Evolutionary conservation across 2,888 invertebrate genomes (phyloP), one percentile per base, ranked within the genome.

Genomic region (Neoaliturus tenellus): DNA sequence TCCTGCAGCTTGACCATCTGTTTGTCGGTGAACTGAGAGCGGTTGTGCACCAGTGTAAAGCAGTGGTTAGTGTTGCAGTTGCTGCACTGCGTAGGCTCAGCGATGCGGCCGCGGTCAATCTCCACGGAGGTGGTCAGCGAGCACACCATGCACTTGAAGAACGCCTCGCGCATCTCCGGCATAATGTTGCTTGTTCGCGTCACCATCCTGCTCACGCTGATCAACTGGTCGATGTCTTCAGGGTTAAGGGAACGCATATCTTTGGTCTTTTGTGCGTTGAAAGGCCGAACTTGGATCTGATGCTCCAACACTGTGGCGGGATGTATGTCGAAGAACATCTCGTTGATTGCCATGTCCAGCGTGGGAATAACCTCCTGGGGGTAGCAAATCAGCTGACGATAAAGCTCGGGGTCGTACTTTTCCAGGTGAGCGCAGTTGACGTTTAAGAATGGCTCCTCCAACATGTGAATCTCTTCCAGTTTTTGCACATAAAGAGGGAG

Each of bases 1-100:
- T 99, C 99, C 92, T 99, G 99, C 51, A 99, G 92, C 90, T 99
- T 99, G 83, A 99, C 94, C 91, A 99, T 94, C 91, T 99, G 99
- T 90, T 99, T 99, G 90, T 99, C 99, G 17, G 97, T 96, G 90
- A 99, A 99, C 89, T 97, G 96, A 35, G 98, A 99, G 0, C 99
- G 93, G 91, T 99, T 99, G 90, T 99, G 99, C 83, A 99, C 92
- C 84, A 99, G 92, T 82, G 94, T 94, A 91, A 98, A 98, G 89
- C 98, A 96, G 90, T 98, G 97, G 88, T 96, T 97, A 0, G 98
- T 98, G 91, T 96, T 97, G 91, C 99, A 99, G 90, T 98, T 96
- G 0, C 94, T 93, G 90, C 99, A 99, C 82, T 98, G 93, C 0
- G 97, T 97, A 0, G 99, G 99, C 90, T 99, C 99, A 3, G 96